Evolutionary conservation across 2,888 invertebrate species (phyloP).

Genomic region (Leptopilina drosophilae): DNA sequence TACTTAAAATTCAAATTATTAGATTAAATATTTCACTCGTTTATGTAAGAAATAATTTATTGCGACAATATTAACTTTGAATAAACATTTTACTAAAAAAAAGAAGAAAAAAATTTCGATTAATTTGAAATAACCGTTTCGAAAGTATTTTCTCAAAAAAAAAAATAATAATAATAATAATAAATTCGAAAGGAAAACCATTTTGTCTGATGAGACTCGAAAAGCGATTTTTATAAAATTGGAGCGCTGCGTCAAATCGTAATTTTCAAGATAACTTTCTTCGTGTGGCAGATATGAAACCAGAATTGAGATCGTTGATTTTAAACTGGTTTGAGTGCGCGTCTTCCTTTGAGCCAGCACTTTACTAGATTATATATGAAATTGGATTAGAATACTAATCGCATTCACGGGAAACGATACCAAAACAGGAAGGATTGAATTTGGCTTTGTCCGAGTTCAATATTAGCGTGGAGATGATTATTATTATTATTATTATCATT

Average conservation of each 20-base stretch:
- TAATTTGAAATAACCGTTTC: no score
- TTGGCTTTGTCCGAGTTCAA: constrained; percentile 16
- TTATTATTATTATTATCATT: constrained; percentile 13
- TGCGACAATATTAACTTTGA: no score
- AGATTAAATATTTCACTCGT: no score
- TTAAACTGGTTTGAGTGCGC: not conserved
- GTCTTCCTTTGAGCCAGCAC: constrained; percentile 30
- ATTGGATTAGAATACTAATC: constrained; percentile 37
- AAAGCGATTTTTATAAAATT: not conserved
- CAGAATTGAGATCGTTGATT: constrained; percentile 12
- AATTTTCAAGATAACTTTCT: constrained; percentile 1
- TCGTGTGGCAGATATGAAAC: constrained; percentile 8
- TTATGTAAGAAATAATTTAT: no score
- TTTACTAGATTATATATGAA: constrained; percentile 36
- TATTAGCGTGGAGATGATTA: not conserved
- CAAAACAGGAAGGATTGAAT: constrained; percentile 27
- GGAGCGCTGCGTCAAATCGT: not conserved
- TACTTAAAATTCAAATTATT: no score
- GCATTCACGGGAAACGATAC: constrained; percentile 7
- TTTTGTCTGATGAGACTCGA: not conserved
- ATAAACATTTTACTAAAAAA: no score
- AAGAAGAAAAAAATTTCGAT: no score
- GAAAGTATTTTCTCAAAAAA: no score
- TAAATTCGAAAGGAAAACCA: not conserved
- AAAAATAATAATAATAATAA: no score